Percentiles rank a stretch among this genome's conserved stretches.
phyloP scores from a whole-genome alignment of 2,797 vertebrate genomes.

The Prionace glauca region DNA sequence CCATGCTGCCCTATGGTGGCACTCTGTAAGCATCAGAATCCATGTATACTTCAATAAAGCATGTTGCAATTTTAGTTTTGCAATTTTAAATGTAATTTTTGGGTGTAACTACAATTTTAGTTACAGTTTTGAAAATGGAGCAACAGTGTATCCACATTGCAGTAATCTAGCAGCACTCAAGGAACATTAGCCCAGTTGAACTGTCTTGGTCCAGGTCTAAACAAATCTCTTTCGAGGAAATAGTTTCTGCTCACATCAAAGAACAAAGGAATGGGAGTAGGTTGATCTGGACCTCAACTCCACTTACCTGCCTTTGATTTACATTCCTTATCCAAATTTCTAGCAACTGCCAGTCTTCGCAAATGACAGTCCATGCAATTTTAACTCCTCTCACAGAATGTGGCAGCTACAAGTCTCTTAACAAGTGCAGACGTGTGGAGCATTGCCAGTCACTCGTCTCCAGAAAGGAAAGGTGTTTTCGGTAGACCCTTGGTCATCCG shows the following conservation, averaged over 20 bases:
- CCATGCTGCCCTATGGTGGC: no score
- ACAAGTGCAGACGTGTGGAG: no score
- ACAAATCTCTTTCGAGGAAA: background rate
- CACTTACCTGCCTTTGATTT: background rate
- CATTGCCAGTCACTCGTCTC: no score
- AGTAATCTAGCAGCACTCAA: background rate
- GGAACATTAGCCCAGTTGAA: background rate
- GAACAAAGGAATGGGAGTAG: background rate
- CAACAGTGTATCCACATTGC: background rate
- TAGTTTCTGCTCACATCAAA: background rate
- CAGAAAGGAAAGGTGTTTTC: no score
- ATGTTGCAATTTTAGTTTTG: background rate
- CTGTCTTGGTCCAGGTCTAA: background rate
- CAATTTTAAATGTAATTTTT: no score
- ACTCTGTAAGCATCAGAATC: no score
- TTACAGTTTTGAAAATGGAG: background rate
- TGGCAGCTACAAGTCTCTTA: no score
- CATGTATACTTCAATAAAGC: background rate
- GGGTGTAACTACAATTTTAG: background rate
- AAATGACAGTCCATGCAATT: no score
- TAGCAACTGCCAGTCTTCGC: no score
- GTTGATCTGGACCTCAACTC: background rate
- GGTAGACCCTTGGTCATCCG: no score
- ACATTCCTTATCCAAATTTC: background rate
- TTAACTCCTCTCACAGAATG: no score